Base-by-base conservation (phyloP, 2,888 invertebrate genomes). In the Drosophila diplacantha region DNA sequence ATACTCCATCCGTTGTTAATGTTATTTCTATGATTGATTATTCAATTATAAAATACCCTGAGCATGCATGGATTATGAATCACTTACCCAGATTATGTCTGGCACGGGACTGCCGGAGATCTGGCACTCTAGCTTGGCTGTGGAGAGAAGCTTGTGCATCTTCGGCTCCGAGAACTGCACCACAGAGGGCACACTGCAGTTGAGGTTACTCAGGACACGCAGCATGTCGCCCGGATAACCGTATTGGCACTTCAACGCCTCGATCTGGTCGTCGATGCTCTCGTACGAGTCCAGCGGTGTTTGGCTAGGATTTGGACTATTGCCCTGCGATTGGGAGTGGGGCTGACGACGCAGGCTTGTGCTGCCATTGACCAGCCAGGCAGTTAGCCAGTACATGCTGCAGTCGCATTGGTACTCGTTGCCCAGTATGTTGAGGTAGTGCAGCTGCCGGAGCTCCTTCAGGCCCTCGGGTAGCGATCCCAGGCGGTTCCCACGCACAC, bases 371-470 rank as follows among this genome's bases (percentile, higher is more conserved):
- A 73, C 91, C 11, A 91, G 90, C 93, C 92, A 93, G 14, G 90
- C 85, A 2, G 90, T 87, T 73, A 95, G 92, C 95, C 95, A 95
- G 71, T 91, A 92, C 91, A 95, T 93, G 49, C 94, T 91, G 83
- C 96, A 96, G 87, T 96, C 95, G 89, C 96, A 96, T 18, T 92
- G 92, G 93, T 95, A 95, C 29, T 93, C 93, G 86, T 96, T 96
- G 58, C 92, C 91, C 34, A 91, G 90, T 72, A 96, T 91, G 72
- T 92, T 91, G 29, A 96, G 87, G 67, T 91, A 91, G 73, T 90
- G 89, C 55, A 96, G 88, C 47, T 90, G 88, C 8, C 90, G 89
- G 56, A 96, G 89, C 76, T 91, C 90, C 53, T 91, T 91, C 53
- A 96, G 86, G 16, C 93, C 92, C 56, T 91, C 89, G 24, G 95